phyloP scores from a whole-genome alignment of 2,888 invertebrate species.

The Oegoconia quadripuncta region DNA sequence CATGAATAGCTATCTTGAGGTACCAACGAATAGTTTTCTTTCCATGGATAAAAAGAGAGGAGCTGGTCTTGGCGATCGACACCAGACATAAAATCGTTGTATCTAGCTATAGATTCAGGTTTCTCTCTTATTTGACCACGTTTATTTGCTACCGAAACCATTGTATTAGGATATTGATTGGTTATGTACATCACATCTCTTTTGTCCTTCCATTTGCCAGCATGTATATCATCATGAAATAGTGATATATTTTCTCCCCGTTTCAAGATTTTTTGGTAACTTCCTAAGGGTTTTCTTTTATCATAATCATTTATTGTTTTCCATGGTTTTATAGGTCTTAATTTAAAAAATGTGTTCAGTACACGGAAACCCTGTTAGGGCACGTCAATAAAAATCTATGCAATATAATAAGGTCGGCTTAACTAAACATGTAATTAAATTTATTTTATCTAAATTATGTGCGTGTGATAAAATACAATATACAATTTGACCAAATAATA shows the following conservation, averaged over 20 bases:
- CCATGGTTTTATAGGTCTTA: no score
- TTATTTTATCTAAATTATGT: no score
- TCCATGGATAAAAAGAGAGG: slow-evolving; percentile 21
- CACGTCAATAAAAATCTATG: no score
- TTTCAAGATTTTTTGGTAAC: slow-evolving; percentile 16
- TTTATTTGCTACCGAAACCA: slow-evolving; percentile 18
- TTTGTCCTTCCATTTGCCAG: slow-evolving; percentile 20
- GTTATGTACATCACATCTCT: slow-evolving; percentile 19
- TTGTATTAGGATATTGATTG: slow-evolving; percentile 17
- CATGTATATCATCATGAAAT: slow-evolving; percentile 8
- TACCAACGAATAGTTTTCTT: slow-evolving; percentile 24
- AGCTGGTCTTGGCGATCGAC: slow-evolving; percentile 23
- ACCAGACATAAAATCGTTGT: slow-evolving; percentile 23
- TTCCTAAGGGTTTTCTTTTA: slow-evolving; percentile 26
- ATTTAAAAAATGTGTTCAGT: no score
- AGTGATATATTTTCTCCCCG: slow-evolving; percentile 28
- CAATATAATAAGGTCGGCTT: no score
- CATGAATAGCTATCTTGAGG: no score
- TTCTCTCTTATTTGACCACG: slow-evolving; percentile 16
- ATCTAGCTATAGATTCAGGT: slow-evolving; percentile 18
- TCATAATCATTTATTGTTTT: no score
- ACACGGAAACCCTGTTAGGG: no score
- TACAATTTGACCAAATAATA: no score
- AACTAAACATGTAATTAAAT: no score
- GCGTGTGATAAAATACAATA: no score